Evolutionary conservation across 2,888 invertebrate genomes (phyloP), one percentile per base, ranked within the genome.

Genomic region (Lamellibrachia columna): DNA sequence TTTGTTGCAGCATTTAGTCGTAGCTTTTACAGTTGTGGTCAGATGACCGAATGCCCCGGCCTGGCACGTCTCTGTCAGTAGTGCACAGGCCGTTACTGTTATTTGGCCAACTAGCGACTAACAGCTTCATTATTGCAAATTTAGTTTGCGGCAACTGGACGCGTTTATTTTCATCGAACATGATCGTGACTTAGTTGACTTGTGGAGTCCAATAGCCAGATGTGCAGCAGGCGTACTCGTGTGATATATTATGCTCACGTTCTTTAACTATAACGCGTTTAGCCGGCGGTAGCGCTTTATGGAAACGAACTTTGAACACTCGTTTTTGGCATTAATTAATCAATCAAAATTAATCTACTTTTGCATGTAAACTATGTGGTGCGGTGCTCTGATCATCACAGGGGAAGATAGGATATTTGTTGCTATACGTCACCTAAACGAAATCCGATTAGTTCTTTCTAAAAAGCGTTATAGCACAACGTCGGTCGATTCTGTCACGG

Each of bases 1-100:
- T 75, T 75, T 75, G 75, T 75, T 75, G 75, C 15, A 75, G 75
- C 22, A 75, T 75, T 75, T 75, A 75, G 75, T 75, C n/a, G 75
- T 75, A n/a, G 75, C 22, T 75, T 75, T 75, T 75, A 75, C 75
- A 22, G 75, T 75, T 75, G 75, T 75, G 75, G 11, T 75, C 75
- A 75, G 75, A 75, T n/a, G 75, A 75, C 75, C 75, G 22, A 75
- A 4, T 9, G 22, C 75, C 6, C 75, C 75, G 75, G 22, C 15
- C 75, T 75, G 75, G 6, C 75, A 75, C 75, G 75, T 75, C 22
- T 75, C 75, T 75, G 75, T 75, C 75, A 75, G 75, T 75, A 75
- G 22, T 75, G n/a, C 15, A 22, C 15, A 75, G 15, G 75, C 22
- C 15, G 15, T 22, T 75, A 75, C 75, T 75, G 75, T 22, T 75